Percentiles rank a stretch among this genome's conserved stretches.
These are phyloP conservation scores for Adelges cooleyi DNA, from an alignment of 1,140 invertebrate genomes.

Conservation along the genomic window DNA sequence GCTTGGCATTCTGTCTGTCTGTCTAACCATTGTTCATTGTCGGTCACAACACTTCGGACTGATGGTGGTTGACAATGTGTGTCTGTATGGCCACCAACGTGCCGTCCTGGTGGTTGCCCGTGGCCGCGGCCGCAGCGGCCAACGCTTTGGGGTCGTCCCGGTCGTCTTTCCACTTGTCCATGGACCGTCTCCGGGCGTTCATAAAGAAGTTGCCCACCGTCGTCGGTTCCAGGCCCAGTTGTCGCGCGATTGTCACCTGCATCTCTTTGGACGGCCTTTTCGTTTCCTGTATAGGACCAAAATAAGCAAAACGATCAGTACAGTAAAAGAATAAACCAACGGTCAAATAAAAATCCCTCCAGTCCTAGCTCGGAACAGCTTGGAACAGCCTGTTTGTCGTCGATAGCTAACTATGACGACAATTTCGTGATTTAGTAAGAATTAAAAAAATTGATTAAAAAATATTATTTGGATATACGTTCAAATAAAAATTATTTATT, in stretches of 20 bases:
- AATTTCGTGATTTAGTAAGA: no score
- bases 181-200: slow-evolving; percentile 93
- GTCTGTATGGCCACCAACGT: not conserved
- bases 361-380: no score
- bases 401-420: no score
- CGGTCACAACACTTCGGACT: slow-evolving; percentile 23
- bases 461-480: no score
- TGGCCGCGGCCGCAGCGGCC: not conserved
- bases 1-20: no score
- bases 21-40: not conserved
- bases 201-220: slow-evolving; percentile 99
- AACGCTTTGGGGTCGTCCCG: slow-evolving; percentile 50
- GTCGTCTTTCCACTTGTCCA: slow-evolving; percentile 99
- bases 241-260: slow-evolving; percentile 97
- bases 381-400: no score
- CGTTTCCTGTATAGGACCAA: slow-evolving; percentile 93
- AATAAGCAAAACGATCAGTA: no score
- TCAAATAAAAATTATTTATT: no score
- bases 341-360: no score
- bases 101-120: slow-evolving; percentile 6
- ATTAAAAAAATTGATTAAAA: no score
- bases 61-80: slow-evolving; percentile 6
- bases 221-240: slow-evolving; percentile 92
- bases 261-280: slow-evolving; percentile 99
- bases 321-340: no score